Evolutionary conservation across 2,888 invertebrate genomes (phyloP), one percentile per base, ranked within the genome.

Genomic region (Dexiosoma caninum): DNA sequence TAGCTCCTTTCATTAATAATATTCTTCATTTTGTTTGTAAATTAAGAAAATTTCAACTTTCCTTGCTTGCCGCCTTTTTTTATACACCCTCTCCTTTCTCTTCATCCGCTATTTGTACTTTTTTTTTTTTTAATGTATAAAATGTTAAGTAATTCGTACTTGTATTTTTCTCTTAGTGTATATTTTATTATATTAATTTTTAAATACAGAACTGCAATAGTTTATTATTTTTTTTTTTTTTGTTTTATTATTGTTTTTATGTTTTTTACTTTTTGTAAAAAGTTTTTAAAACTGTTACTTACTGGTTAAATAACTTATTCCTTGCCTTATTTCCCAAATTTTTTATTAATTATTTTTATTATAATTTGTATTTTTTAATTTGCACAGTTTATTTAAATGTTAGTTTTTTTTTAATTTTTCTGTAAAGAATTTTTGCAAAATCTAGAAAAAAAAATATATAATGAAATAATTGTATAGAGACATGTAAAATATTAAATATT

Each of bases 401-500:
- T 77, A 72, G 60, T 69, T 71, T 66, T 77, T 60, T 72, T 74
- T 60, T 69, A 60, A 74, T 55, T 75, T 72, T 81, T 76, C 74
- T 67, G 57, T 53, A 37, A 78, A 81, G 55, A 32, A 81, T 64
- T 49, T 59, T 55, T 64, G 9, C 51, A 60, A 51, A 62, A 46
- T 37, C n/a, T n/a, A n/a, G n/a, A n/a, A n/a, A n/a, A 19, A 44
- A 44, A 19, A 60, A 30, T 37, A 40, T 32, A 57, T 44, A 23
- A 42, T 75, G 14, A 75, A 40, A 60, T 60, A 51, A 64, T 77
- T 80, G 76, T 81, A 77, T 77, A 81, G 69, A 81, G 71, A 81
- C 76, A 79, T 83, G 83, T 83, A 83, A 80, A 85, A 84, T 84
- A 85, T 84, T 83, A 83, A 83, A 70, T 82, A 78, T 84, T 85